These are phyloP conservation scores for Lepidurus packardi DNA, from an alignment of 1,140 invertebrate genomes.

Conservation along the genomic window DNA sequence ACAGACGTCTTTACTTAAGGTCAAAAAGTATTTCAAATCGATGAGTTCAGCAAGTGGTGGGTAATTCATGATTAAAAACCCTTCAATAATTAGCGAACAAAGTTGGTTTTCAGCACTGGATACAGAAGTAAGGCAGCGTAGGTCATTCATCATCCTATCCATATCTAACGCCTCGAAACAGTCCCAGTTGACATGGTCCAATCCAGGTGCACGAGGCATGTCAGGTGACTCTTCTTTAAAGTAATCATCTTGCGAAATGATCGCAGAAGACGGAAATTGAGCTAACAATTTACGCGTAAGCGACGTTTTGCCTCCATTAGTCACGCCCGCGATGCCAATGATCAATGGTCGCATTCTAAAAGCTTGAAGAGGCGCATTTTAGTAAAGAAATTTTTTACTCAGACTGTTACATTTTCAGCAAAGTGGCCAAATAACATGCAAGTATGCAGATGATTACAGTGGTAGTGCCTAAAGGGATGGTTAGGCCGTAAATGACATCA, in stretches of 20 bases:
- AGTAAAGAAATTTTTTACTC: background rate
- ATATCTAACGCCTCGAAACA: slow-evolving; percentile 26
- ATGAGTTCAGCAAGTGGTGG: slow-evolving; percentile 58
- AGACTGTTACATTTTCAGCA: slow-evolving; percentile 1
- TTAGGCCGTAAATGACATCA: slow-evolving; percentile 53
- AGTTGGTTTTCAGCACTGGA: background rate
- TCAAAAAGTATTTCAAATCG: slow-evolving; percentile 65
- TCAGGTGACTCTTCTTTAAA: slow-evolving; percentile 2
- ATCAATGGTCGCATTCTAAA: background rate
- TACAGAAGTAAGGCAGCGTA: background rate
- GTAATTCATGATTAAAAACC: slow-evolving; percentile 67
- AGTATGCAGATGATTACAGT: slow-evolving; percentile 59
- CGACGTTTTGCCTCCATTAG: slow-evolving; percentile 24
- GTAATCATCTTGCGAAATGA: slow-evolving; percentile 25
- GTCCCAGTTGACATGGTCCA: slow-evolving; percentile 28
- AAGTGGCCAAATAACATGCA: background rate
- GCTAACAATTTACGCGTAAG: background rate
- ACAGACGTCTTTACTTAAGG: slow-evolving; percentile 60
- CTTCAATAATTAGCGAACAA: slow-evolving; percentile 61
- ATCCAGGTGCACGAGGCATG: background rate
- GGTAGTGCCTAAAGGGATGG: slow-evolving; percentile 55
- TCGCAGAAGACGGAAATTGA: background rate
- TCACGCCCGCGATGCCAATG: slow-evolving; percentile 11
- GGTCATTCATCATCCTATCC: slow-evolving; percentile 22
- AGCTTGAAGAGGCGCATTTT: background rate